phyloP scores from a whole-genome alignment of 2,113 vertebrate species.

The Sphaerodactylus townsendi region DNA sequence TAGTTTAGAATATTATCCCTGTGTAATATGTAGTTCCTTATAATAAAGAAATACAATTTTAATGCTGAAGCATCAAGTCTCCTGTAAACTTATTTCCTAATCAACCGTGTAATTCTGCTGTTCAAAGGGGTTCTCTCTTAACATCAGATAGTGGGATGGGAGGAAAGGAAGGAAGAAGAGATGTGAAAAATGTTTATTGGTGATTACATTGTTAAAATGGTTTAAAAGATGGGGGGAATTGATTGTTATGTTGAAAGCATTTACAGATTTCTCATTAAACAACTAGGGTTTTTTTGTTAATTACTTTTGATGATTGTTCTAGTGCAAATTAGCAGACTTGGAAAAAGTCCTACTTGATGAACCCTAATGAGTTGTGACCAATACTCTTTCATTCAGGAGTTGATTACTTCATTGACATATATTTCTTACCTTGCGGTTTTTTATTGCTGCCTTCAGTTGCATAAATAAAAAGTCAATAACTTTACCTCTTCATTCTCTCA shows the following conservation, averaged over 20 bases:
- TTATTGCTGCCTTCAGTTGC: neutral
- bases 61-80: too few relatives aligned
- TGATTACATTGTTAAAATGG: neutral
- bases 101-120: neutral
- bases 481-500: neutral
- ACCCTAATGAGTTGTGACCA: neutral
- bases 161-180: neutral
- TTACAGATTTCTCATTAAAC: neutral
- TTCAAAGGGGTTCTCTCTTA: too few relatives aligned
- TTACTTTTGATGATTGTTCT: slow-evolving; percentile 3
- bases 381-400: neutral
- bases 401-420: neutral
- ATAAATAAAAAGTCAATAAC: slow-evolving; percentile 26
- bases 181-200: neutral
- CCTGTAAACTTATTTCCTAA: neutral
- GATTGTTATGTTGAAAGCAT: neutral
- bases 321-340: neutral
- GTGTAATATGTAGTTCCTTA: too few relatives aligned
- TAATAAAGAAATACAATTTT: too few relatives aligned
- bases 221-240: neutral
- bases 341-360: neutral
- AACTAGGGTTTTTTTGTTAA: neutral
- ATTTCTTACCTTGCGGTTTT: slow-evolving; percentile 1
- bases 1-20: too few relatives aligned
- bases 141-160: neutral